A percentile compares a stretch with the other conserved stretches of the same genome.
These are phyloP conservation scores for Saturnia pavonia DNA, from an alignment of 2,888 invertebrate species.

Conservation along the genomic window DNA sequence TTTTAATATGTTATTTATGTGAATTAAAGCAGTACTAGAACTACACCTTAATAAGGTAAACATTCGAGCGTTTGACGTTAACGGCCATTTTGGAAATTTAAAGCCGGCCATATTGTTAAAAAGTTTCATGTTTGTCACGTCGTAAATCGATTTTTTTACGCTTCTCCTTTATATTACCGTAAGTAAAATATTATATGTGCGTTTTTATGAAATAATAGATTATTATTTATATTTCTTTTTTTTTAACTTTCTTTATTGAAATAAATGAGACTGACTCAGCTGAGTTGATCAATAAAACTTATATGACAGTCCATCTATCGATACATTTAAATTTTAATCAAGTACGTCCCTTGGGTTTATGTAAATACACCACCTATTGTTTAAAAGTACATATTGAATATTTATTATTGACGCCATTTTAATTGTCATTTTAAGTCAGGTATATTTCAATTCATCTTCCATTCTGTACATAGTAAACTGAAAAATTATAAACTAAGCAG, in stretches of 20 bases:
- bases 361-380: slow-evolving; percentile 43
- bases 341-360: slow-evolving; percentile 36
- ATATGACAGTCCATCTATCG: slow-evolving; percentile 32
- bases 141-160: slow-evolving; percentile 60
- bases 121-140: slow-evolving; percentile 63
- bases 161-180: slow-evolving; percentile 40
- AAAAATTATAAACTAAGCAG: background rate
- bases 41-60: slow-evolving; percentile 65
- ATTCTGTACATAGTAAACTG: background rate
- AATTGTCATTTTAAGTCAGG: slow-evolving; percentile 19
- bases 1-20: slow-evolving; percentile 70
- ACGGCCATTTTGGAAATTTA: slow-evolving; percentile 64
- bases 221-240: slow-evolving; percentile 7
- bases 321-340: slow-evolving; percentile 46
- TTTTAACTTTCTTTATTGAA: background rate
- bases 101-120: slow-evolving; percentile 54
- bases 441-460: slow-evolving; percentile 2
- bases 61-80: slow-evolving; percentile 55
- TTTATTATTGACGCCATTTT: slow-evolving; percentile 39
- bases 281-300: slow-evolving; percentile 32
- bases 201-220: slow-evolving; percentile 24
- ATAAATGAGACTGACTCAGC: slow-evolving; percentile 25
- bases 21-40: slow-evolving; percentile 64
- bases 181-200: slow-evolving; percentile 14
- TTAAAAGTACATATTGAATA: slow-evolving; percentile 38